Base-by-base conservation (phyloP, 2,888 invertebrate species). In the Melanargia galathea region DNA sequence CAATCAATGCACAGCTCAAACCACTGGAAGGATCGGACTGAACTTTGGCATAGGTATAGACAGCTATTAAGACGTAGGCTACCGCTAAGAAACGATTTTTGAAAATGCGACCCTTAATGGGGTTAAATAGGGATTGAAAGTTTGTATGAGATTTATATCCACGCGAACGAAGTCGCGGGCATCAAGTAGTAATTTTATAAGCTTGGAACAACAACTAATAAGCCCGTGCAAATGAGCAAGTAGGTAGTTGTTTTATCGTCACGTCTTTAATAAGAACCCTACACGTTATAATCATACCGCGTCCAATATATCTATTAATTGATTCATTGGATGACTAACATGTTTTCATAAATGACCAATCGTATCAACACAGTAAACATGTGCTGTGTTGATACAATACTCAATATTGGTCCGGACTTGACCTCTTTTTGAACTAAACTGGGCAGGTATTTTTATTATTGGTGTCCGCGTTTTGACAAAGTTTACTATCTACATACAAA, bases 211-310 rank as follows among this genome's bases (percentile, higher is more conserved):
- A 35, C 13, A 35, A 33, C 35, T 33, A 48, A 18, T 35, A 35
- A 48, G 48, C 58, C 48, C 48, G 58, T 58, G 46, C 46, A 38
- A 38, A n/a, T 58, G 26, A 22, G 33, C 35, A 24, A 24, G 35
- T 48, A 35, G 10, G 35, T 48, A 35, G 10, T 22, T 22, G 58
- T 35, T 58, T n/a, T 58, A 58, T 58, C 58, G 43, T 58, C 58
- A 58, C 58, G 58, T 58, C 46, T 48, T 58, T 58, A 46, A 48
- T 58, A 48, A 48, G 58, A 58, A 58, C 56, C 35, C n/a, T 55
- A 40, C 30, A 16, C n/a, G 20, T 24, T 58, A 35, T 48, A 35
- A 30, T 48, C 10, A 22, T 48, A 30, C 56, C 13, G 22, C 33
- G 26, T 55, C 38, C 33, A 40, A 55, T 40, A 43, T 43, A 43